Base-by-base conservation (phyloP, 2,113 vertebrate genomes). In the Psilopogon haemacephalus region DNA sequence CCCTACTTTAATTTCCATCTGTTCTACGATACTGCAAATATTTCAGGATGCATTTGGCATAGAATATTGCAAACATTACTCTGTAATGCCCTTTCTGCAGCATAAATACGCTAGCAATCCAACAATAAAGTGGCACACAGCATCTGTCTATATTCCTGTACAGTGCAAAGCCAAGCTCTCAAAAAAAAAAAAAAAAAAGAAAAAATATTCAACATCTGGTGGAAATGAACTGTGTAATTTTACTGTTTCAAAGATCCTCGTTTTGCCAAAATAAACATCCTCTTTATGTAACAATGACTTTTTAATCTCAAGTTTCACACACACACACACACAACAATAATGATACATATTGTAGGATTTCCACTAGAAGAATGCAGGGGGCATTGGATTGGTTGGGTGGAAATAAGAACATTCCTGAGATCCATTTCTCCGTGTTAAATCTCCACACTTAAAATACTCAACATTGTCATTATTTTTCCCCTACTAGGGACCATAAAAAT, bases 171-270 rank as follows among this genome's bases (percentile, higher is more conserved):
- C 28, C 46, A 13, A 35, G 5, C 5, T 54, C 38, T 68, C 73
- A 79, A 42, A 87, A 85, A 54, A 79, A 42, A 87, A 87, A 24
- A 54, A n/a, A n/a, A n/a, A 15, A 91, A 58, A 33, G 19, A n/a
- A n/a, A 78, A 6, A 17, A 67, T 94, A 84, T 50, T 90, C 42
- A 58, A 60, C 86, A 88, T 91, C 91, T 95, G 95, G 68, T 73
- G 74, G 50, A 96, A 97, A 97, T 78, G 62, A 96, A 58, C 76
- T 88, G 69, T 76, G 44, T 72, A 50, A 86, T 94, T 97, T 95
- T 68, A 80, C 48, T n/a, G 19, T 72, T 93, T 91, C 71, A 87
- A 91, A 91, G 33, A 62, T 59, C 82, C 80, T 73, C 8, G 84
- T 95, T 96, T 96, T 97, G 79, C 68, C 77, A 85, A 88, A 94